Conservation (phyloP, 2,113 vertebrate genomes). For the Seriola rivoliana region DNA sequence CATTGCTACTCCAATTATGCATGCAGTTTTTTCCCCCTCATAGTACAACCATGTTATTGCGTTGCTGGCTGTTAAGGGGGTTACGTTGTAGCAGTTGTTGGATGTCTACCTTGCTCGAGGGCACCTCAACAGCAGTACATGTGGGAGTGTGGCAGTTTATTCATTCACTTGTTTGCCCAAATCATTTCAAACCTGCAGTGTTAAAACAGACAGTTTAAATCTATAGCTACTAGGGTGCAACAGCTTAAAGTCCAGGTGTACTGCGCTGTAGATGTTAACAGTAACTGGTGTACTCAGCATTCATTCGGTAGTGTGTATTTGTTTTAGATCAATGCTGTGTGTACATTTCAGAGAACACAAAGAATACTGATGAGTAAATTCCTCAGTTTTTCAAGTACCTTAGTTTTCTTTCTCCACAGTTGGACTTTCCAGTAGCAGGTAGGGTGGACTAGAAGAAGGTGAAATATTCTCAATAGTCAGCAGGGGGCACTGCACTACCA, state of each 20-base stretch:
- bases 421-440: background rate
- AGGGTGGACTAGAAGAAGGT: background rate
- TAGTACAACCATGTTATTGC: background rate
- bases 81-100: background rate
- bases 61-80: background rate
- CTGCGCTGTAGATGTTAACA: background rate
- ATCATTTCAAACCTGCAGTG: background rate
- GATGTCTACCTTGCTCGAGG: background rate
- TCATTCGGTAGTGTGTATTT: slow-evolving; percentile 25
- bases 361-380: slow-evolving; percentile 18
- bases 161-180: background rate
- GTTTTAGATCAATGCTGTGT: slow-evolving; percentile 7
- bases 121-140: background rate
- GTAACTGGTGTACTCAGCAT: slow-evolving; percentile 3
- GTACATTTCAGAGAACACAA: background rate
- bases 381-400: background rate
- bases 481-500: slow-evolving; percentile 69
- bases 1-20: background rate
- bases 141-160: background rate
- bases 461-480: slow-evolving; percentile 9
- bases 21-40: background rate
- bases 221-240: slow-evolving; percentile 1
- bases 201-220: slow-evolving; percentile 9
- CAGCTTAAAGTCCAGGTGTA: background rate
- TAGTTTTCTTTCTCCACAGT: background rate